Conservation (phyloP, 2,888 invertebrate species). For the Glomeris marginata region DNA sequence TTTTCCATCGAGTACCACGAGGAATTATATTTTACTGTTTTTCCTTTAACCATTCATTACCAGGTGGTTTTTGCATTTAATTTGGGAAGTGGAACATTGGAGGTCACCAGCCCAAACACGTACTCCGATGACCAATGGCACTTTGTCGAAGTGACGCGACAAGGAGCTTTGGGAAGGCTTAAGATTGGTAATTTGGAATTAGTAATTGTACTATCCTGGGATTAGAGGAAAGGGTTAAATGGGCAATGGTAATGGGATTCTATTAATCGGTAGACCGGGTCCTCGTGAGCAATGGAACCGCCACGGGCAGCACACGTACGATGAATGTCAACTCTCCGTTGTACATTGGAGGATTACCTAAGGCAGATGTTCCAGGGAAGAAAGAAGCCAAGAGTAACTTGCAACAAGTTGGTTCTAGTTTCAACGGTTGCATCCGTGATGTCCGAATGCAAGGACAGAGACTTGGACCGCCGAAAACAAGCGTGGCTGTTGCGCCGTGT, state of each 20-base stretch:
- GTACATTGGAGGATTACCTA: conserved; percentile 64
- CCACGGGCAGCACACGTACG: conserved; percentile 25
- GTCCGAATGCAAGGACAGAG: conserved; percentile 50
- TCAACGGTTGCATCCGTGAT: conserved; percentile 62
- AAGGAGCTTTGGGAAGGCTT: conserved; percentile 46
- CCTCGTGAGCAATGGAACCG: conserved; percentile 32
- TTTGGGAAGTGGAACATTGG: conserved; percentile 47
- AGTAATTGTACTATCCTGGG: background rate
- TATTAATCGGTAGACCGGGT: conserved; percentile 40
- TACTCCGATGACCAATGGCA: conserved; percentile 72
- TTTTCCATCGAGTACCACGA: background rate
- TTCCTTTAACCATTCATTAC: background rate
- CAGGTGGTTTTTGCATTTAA: conserved; percentile 54
- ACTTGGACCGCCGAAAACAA: conserved; percentile 43
- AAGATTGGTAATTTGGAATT: conserved; percentile 35
- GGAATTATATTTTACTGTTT: background rate
- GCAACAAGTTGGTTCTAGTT: conserved; percentile 48
- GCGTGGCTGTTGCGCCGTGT: conserved; percentile 57
- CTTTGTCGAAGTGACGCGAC: conserved; percentile 46
- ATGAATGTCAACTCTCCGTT: conserved; percentile 51
- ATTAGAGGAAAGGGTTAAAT: background rate
- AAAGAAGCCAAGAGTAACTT: conserved; percentile 9
- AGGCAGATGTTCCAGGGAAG: conserved; percentile 22
- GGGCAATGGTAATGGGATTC: too few relatives aligned
- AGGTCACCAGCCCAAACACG: conserved; percentile 39